A percentile compares a stretch with the other conserved stretches of the same genome.
These are phyloP conservation scores for Echiichthys vipera DNA, from an alignment of 2,797 vertebrate species.

Conservation along the genomic window DNA sequence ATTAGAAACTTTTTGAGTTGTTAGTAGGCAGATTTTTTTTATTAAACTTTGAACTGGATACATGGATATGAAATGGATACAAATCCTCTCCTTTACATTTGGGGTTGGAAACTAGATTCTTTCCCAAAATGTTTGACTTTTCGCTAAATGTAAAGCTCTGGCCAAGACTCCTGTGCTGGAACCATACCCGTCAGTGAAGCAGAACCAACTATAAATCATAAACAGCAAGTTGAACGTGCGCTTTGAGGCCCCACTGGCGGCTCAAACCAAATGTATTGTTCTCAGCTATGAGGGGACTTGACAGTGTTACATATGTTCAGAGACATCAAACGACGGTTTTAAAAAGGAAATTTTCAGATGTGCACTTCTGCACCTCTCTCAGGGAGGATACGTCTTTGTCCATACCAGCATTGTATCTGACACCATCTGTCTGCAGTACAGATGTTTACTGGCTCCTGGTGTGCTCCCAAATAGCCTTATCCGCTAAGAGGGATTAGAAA, in stretches of 20 bases:
- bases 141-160: neutral
- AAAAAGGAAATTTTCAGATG: constrained; percentile 34
- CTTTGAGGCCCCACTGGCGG: constrained; percentile 24
- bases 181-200: constrained; percentile 26
- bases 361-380: constrained; percentile 59
- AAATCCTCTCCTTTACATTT: neutral
- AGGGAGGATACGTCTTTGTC: constrained; percentile 59
- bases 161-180: constrained; percentile 40
- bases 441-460: constrained; percentile 62
- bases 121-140: constrained; percentile 22
- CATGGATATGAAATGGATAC: neutral
- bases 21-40: neutral
- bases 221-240: constrained; percentile 6
- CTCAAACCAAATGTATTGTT: constrained; percentile 54
- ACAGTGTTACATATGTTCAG: constrained; percentile 39
- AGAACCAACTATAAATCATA: constrained; percentile 43
- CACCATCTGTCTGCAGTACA: constrained; percentile 60
- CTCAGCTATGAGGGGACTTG: constrained; percentile 27
- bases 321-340: constrained; percentile 41
- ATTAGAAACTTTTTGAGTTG: neutral
- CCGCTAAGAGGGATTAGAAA: constrained; percentile 63
- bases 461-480: constrained; percentile 51
- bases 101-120: neutral
- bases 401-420: constrained; percentile 50
- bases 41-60: neutral